A percentile compares a stretch with the other conserved stretches of the same genome.
Conservation (phyloP, 2,797 vertebrate species). For the Halcyon smyrnensis region DNA sequence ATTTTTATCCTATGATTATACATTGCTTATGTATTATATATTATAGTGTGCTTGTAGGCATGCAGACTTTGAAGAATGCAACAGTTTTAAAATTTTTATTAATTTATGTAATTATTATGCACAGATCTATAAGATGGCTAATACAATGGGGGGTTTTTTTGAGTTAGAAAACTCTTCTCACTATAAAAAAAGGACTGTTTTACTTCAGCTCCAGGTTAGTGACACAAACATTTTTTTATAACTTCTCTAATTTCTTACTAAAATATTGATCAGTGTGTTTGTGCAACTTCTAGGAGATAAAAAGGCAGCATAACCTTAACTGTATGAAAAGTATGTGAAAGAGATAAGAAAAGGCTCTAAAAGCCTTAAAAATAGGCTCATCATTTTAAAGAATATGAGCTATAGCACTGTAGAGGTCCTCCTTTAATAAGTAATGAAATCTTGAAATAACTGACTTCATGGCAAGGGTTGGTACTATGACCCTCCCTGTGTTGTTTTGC, state of each 20-base stretch:
- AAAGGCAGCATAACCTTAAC: conserved; percentile 4
- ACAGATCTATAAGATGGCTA: not conserved
- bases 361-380: not conserved
- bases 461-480: not conserved
- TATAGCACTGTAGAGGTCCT: not conserved
- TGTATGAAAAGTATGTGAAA: not conserved
- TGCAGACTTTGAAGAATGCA: not conserved
- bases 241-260: conserved; percentile 5
- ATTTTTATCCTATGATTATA: not conserved
- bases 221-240: not conserved
- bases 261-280: not conserved
- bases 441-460: not conserved
- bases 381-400: not conserved
- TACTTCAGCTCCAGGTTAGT: not conserved
- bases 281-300: not conserved
- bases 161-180: not conserved
- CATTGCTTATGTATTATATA: not conserved
- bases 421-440: not conserved
- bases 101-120: conserved; percentile 22
- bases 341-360: not conserved
- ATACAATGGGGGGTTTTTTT: not conserved
- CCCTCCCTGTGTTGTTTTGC: not conserved
- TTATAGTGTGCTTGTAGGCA: not conserved
- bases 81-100: not conserved
- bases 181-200: not conserved